These are phyloP conservation scores for Vulpes vulpes DNA, from an alignment of 2,113 vertebrate genomes.

Conservation along the genomic window DNA sequence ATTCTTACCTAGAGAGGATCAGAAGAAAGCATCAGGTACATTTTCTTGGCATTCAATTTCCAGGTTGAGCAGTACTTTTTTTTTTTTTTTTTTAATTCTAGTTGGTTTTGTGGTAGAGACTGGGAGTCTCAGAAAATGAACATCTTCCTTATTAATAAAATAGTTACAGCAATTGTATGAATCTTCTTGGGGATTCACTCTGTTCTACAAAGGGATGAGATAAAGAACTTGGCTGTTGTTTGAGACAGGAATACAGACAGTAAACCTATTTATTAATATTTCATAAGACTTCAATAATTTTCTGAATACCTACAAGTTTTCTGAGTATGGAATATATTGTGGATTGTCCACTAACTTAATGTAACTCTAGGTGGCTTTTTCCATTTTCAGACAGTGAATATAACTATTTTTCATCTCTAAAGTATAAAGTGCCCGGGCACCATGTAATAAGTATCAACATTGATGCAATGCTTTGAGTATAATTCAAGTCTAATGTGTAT, in stretches of 20 bases:
- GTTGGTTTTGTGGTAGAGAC: constrained; percentile 57
- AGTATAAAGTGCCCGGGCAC: not conserved
- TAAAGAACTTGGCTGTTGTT: constrained; percentile 11
- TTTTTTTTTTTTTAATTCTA: not conserved
- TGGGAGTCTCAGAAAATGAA: not conserved
- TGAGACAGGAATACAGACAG: not conserved
- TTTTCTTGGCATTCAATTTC: constrained; percentile 60
- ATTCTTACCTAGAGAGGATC: constrained; percentile 56
- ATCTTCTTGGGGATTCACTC: not conserved
- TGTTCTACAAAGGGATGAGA: not conserved
- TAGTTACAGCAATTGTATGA: not conserved
- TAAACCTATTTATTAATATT: constrained; percentile 20
- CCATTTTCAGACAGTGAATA: constrained; percentile 38
- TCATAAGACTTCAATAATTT: constrained; percentile 15
- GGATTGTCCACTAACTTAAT: constrained; percentile 12
- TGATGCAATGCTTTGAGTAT: not conserved
- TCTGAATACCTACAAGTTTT: constrained; percentile 21
- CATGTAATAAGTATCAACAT: not conserved
- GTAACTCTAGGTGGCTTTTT: not conserved
- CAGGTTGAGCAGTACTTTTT: constrained; percentile 5
- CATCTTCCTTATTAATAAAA: constrained; percentile 27
- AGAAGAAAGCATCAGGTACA: constrained; percentile 56
- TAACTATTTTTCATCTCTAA: constrained; percentile 21
- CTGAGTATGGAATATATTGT: not conserved
- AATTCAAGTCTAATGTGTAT: not conserved